These are phyloP conservation scores for Coreoperca whiteheadi DNA, from an alignment of 2,113 vertebrate species.

Conservation along the genomic window DNA sequence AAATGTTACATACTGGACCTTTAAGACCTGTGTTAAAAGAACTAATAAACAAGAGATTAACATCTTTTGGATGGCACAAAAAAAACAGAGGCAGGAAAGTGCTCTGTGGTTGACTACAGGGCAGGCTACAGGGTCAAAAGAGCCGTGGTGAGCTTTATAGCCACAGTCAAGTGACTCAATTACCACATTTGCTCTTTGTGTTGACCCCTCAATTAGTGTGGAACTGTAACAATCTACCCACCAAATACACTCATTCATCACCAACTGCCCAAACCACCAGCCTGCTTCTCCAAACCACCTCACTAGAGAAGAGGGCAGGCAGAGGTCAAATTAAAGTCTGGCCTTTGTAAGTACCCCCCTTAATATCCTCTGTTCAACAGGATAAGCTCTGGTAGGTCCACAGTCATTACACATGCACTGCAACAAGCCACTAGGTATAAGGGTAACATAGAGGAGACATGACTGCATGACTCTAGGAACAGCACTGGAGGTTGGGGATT, in stretches of 20 bases:
- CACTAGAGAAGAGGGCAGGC: constrained; percentile 85
- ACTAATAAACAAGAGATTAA: constrained; percentile 23
- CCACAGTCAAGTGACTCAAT: constrained; percentile 93
- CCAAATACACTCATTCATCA: constrained; percentile 98
- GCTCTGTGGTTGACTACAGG: constrained; percentile 76
- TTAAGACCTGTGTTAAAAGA: constrained; percentile 6
- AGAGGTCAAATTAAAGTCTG: constrained; percentile 91
- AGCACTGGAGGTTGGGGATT: constrained; percentile 20
- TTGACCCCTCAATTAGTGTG: constrained; percentile 95
- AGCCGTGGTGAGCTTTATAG: constrained; percentile 87
- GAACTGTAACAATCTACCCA: constrained; percentile 95
- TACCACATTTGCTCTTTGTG: constrained; percentile 92
- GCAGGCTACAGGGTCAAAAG: constrained; percentile 82
- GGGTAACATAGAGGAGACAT: constrained; percentile 31
- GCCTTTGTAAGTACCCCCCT: constrained; percentile 88
- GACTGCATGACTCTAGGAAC: neutral
- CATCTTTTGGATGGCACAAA: constrained; percentile 68
- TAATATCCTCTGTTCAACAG: constrained; percentile 88
- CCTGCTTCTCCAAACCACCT: constrained; percentile 86
- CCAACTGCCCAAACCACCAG: constrained; percentile 88
- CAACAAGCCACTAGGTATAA: constrained; percentile 65
- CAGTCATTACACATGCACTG: constrained; percentile 65
- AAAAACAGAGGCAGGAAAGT: constrained; percentile 42
- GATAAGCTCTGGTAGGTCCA: constrained; percentile 74
- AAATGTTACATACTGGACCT: too few relatives aligned